Evolutionary conservation across 2,797 vertebrate genomes (phyloP).

Genomic region (Pristis pectinata): DNA sequence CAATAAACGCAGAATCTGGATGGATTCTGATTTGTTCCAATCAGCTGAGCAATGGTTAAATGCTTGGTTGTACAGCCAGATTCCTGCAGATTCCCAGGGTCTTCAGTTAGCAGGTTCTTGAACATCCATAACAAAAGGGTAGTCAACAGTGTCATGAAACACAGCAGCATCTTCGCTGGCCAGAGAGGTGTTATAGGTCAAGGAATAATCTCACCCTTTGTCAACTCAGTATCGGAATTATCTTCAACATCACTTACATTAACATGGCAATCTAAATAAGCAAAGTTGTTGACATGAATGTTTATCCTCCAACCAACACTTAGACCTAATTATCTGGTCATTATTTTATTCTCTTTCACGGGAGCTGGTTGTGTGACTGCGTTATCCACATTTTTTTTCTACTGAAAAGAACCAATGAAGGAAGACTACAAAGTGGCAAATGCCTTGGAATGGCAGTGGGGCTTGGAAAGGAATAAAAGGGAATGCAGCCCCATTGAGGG

Average conservation of each 20-base stretch:
- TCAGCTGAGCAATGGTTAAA: constrained; percentile 60
- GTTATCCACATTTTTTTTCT: neutral
- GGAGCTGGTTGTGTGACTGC: neutral
- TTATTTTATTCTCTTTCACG: neutral
- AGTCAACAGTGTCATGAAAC: constrained; percentile 59
- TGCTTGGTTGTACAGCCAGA: constrained; percentile 55
- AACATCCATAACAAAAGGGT: constrained; percentile 57
- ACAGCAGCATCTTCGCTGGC: constrained; percentile 54
- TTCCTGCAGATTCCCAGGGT: constrained; percentile 57
- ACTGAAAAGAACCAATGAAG: neutral
- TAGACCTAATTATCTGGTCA: neutral
- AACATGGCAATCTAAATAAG: neutral
- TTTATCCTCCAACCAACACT: too few species aligned
- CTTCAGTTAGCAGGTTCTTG: constrained; percentile 61
- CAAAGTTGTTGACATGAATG: neutral
- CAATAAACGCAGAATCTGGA: constrained; percentile 67
- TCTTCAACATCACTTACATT: neutral
- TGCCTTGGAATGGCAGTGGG: neutral
- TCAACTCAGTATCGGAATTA: neutral
- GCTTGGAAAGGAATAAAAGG: neutral
- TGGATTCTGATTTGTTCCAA: constrained; percentile 59
- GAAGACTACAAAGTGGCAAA: too few species aligned
- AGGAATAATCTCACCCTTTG: constrained; percentile 45
- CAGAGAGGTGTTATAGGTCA: constrained; percentile 58
- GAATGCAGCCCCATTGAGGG: neutral